These are phyloP conservation scores for Zaprionus lineosus DNA, from an alignment of 2,888 invertebrate species.

Conservation along the genomic window DNA sequence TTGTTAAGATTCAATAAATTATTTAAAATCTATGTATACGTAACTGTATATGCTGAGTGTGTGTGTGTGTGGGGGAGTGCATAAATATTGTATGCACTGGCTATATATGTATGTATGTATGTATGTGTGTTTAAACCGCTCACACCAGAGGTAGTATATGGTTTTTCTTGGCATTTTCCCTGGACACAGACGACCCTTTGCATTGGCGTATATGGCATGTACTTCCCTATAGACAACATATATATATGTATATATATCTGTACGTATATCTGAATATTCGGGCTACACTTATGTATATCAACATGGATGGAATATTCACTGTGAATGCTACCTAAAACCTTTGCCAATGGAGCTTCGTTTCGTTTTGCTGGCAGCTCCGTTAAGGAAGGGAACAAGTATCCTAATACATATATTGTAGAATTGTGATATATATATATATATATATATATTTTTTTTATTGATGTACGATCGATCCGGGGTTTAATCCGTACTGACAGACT, in stretches of 20 bases:
- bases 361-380: too few relatives aligned
- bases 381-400: too few relatives aligned
- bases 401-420: background rate
- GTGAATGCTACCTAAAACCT: constrained; percentile 5
- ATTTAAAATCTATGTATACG: constrained; percentile 34
- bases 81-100: too few relatives aligned
- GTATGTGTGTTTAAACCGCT: constrained; percentile 37
- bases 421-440: too few relatives aligned
- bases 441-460: too few relatives aligned
- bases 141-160: constrained; percentile 48
- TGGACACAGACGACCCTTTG: constrained; percentile 25
- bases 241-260: constrained; percentile 2
- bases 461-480: too few relatives aligned
- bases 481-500: background rate
- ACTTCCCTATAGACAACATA: background rate
- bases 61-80: constrained; percentile 4
- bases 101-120: constrained; percentile 7
- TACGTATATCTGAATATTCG: background rate
- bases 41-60: constrained; percentile 1
- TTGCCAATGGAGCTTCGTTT: too few relatives aligned
- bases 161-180: constrained; percentile 21
- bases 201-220: constrained; percentile 8
- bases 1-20: constrained; percentile 39
- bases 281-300: constrained; percentile 2
- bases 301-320: constrained; percentile 40